These are phyloP conservation scores for Phalera bucephala DNA, from an alignment of 2,888 invertebrate genomes.

Conservation along the genomic window DNA sequence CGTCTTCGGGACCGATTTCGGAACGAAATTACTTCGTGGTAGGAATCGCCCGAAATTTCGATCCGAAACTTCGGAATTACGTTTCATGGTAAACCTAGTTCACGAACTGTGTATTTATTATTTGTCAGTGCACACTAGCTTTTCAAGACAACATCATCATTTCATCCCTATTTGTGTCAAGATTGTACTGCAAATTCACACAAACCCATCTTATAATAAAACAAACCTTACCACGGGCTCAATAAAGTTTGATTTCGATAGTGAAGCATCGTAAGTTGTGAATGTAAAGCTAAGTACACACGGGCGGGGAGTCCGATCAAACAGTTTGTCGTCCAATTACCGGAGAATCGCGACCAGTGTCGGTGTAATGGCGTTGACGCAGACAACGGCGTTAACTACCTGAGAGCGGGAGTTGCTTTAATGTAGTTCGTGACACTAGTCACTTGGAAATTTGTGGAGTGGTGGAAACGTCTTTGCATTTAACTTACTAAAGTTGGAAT, in stretches of 20 bases:
- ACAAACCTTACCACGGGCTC: background rate
- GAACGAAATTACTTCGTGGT: too few relatives aligned
- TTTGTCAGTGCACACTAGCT: background rate
- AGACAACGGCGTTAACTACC: constrained; percentile 4
- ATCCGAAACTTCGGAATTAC: too few relatives aligned
- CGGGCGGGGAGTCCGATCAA: constrained; percentile 35
- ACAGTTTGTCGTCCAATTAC: constrained; percentile 50
- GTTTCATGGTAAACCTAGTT: too few relatives aligned
- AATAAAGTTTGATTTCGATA: constrained; percentile 1
- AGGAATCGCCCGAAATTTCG: too few relatives aligned
- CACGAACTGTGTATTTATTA: background rate
- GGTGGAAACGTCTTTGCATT: too few relatives aligned
- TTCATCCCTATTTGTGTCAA: constrained; percentile 9
- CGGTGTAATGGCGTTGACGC: constrained; percentile 32
- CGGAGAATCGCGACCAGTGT: constrained; percentile 30
- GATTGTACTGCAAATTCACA: constrained; percentile 6
- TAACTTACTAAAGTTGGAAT: too few relatives aligned
- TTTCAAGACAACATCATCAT: constrained; percentile 2
- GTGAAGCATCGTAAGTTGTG: background rate
- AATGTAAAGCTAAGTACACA: constrained; percentile 30
- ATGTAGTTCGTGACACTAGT: too few relatives aligned
- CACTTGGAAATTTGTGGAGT: too few relatives aligned
- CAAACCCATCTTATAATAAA: constrained; percentile 5
- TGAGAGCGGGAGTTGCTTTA: too few relatives aligned
- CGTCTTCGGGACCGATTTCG: too few relatives aligned